Percentiles rank a stretch among this genome's conserved stretches.
Conservation (phyloP, 2,888 invertebrate species). For the Dugesia japonica region DNA sequence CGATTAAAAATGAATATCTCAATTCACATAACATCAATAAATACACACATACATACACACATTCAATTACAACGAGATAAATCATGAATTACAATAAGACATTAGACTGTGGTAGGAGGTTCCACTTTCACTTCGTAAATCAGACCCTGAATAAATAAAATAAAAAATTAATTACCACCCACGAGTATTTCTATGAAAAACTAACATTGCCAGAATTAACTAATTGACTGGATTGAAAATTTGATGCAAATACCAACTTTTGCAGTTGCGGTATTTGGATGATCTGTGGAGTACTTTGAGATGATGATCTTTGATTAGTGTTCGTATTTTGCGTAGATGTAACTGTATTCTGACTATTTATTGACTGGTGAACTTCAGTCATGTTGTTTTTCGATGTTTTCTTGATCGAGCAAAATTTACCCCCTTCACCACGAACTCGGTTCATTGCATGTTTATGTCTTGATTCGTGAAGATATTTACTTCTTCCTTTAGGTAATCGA, state of each 20-base stretch:
- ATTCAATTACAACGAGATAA: background rate
- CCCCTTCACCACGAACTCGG: slow-evolving; percentile 82
- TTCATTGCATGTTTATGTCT: slow-evolving; percentile 92
- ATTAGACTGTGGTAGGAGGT: background rate
- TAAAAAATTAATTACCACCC: background rate
- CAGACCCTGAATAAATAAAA: background rate
- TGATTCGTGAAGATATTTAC: slow-evolving; percentile 97
- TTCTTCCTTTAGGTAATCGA: slow-evolving; percentile 84
- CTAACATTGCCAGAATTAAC: background rate
- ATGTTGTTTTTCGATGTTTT: background rate
- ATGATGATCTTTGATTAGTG: background rate
- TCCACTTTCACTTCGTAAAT: slow-evolving; percentile 2
- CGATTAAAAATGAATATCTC: no score
- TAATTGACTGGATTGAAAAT: slow-evolving; percentile 3
- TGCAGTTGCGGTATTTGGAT: background rate
- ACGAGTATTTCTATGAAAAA: background rate
- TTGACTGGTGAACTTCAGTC: background rate
- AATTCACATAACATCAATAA: background rate
- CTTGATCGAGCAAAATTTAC: slow-evolving; percentile 56
- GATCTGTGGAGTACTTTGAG: background rate
- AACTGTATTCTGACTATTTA: background rate
- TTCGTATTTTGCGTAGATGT: background rate
- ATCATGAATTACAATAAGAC: background rate
- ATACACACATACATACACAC: background rate
- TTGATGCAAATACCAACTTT: background rate